Evolutionary conservation across 1,140 invertebrate species (phyloP).

Genomic region (Araneus ventricosus): DNA sequence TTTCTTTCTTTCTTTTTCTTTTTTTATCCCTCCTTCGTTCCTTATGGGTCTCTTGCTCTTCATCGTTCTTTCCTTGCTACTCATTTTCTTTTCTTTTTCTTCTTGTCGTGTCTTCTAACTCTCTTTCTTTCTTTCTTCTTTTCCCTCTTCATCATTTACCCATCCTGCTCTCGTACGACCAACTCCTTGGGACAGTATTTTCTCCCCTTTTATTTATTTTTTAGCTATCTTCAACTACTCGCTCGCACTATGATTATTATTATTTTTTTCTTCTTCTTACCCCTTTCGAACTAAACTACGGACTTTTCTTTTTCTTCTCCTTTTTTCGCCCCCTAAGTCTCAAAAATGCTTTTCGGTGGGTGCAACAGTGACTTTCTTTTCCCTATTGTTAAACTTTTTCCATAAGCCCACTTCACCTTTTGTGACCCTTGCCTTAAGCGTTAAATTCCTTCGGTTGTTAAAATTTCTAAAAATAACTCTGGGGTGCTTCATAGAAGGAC

Average conservation of each 20-base stretch:
- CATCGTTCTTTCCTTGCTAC: constrained; percentile 41
- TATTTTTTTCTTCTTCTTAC: background rate
- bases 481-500: too few relatives aligned
- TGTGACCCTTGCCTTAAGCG: constrained; percentile 40
- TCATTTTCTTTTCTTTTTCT: constrained; percentile 47
- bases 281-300: constrained; percentile 51
- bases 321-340: constrained; percentile 51
- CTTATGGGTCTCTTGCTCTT: constrained; percentile 43
- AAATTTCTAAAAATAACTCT: constrained; percentile 35
- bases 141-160: constrained; percentile 71
- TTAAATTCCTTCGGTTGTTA: constrained; percentile 45
- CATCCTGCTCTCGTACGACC: constrained; percentile 70
- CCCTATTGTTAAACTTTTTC: constrained; percentile 31
- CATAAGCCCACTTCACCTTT: constrained; percentile 54
- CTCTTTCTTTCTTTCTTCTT: constrained; percentile 35
- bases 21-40: too few relatives aligned
- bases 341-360: constrained; percentile 47
- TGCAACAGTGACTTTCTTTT: constrained; percentile 38
- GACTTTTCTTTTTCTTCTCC: background rate
- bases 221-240: constrained; percentile 41
- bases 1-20: background rate
- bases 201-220: constrained; percentile 48
- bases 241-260: constrained; percentile 30
- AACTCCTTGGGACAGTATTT: constrained; percentile 66
- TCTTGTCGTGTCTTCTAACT: constrained; percentile 50